Evolutionary conservation across 2,113 vertebrate genomes (phyloP).

Genomic region (Gasterosteus aculeatus): DNA sequence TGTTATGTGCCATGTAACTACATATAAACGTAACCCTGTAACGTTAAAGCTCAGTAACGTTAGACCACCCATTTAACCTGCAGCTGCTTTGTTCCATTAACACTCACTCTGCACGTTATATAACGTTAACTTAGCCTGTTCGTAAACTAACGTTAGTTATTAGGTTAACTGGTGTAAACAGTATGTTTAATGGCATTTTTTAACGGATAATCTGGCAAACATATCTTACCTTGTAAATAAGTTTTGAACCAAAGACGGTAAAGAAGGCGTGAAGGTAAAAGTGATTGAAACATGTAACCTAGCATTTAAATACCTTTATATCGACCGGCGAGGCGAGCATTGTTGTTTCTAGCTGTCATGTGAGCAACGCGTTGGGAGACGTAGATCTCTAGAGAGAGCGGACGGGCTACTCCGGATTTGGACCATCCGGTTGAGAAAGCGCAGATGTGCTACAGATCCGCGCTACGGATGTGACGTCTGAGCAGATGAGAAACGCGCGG

Average conservation of each 20-base stretch:
- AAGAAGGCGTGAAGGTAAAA: neutral
- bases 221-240: conserved; percentile 34
- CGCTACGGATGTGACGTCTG: fast-evolving
- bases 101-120: neutral
- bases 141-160: neutral
- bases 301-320: neutral
- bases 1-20: neutral
- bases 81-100: neutral
- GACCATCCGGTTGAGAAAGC: fast-evolving
- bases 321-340: conserved; percentile 3
- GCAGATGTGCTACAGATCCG: neutral
- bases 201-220: neutral
- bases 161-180: neutral
- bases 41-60: neutral
- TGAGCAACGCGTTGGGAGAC: neutral
- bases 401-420: fast-evolving
- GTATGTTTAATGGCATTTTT: neutral
- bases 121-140: neutral
- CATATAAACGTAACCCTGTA: neutral
- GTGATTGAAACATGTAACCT: neutral
- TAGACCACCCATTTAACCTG: neutral
- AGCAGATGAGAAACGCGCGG: fast-evolving
- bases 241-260: neutral
- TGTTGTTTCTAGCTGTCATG: conserved; percentile 39
- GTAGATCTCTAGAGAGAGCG: neutral